phyloP scores from a whole-genome alignment of 2,113 vertebrate species.

The Aplodontia rufa region DNA sequence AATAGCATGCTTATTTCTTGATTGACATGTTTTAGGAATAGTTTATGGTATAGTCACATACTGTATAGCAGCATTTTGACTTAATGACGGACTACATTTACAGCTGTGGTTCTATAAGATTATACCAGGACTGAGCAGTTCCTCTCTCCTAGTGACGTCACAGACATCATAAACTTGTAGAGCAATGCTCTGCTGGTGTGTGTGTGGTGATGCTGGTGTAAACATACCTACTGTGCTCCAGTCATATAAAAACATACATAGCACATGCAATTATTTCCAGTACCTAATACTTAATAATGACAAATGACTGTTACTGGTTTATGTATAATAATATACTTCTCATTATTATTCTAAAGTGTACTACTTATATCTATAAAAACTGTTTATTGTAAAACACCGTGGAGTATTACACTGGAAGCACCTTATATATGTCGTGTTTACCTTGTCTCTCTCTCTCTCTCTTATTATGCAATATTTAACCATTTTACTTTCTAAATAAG shows the following conservation, averaged over 20 bases:
- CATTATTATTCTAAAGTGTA: background rate
- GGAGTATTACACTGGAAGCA: background rate
- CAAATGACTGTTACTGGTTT: background rate
- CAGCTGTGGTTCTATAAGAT: background rate
- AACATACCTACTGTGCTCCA: background rate
- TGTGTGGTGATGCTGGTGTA: background rate
- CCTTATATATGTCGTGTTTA: background rate
- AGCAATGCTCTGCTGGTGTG: background rate
- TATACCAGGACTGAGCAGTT: background rate
- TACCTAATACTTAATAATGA: background rate
- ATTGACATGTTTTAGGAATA: background rate
- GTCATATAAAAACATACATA: background rate
- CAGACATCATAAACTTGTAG: background rate
- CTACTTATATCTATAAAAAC: background rate
- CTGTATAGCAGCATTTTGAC: background rate
- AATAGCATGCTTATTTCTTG: slow-evolving; percentile 39
- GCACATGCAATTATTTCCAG: background rate
- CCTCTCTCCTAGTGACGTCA: background rate
- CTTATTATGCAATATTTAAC: no score
- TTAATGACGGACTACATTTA: background rate
- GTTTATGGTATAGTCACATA: background rate
- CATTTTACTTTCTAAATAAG: no score
- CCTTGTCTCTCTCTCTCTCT: no score
- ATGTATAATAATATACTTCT: background rate
- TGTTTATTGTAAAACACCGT: background rate